Evolutionary conservation across 2,113 vertebrate species (phyloP), one percentile per base, ranked within the genome.

Genomic region (Balaenoptera acutorostrata): DNA sequence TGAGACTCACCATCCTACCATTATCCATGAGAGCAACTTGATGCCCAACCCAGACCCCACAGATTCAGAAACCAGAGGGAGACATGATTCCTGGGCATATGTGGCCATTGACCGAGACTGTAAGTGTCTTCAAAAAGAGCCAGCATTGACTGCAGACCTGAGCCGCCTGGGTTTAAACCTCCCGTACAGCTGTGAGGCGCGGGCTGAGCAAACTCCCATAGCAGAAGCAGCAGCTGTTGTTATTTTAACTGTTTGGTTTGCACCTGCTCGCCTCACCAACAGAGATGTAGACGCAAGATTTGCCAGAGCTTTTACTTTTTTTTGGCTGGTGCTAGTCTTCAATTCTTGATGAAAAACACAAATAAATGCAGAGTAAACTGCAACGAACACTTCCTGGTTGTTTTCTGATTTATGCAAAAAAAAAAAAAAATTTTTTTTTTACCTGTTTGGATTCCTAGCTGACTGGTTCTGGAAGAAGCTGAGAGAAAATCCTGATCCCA

Each of bases 401-500:
- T n/a, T 80, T n/a, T 84, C 39, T 61, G 20, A 64, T 74, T 81
- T 49, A 25, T 8, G 12, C 49, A 89, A 96, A 96, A 97, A 59
- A 49, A 66, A 96, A 91, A 4, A 44, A 44, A 41, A 44, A 1
- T n/a, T 14, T 80, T 57, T 80, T 57, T 80, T 87, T 97, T 98
- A 99, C 99, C 99, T 99, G 99, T 99, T 97, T 99, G 99, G 92
- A 99, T 99, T 95, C 99, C 99, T 95, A 99, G 99, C 97, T 99
- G 99, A 93, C 98, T 99, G 96, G 98, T 99, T 95, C 98, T 98
- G 31, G 99, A 98, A 92, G 98, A 99, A 61, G 99, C 99, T 86
- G 99, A 98, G 98, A 99, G 98, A 96, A 99, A 99, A 98, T 99
- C 99, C 97, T 99, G 99, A 98, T 99, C 99, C 99, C 99, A 99